Evolutionary conservation across 2,888 invertebrate genomes (phyloP), one percentile per base, ranked within the genome.

Genomic region (Latrodectus elegans): DNA sequence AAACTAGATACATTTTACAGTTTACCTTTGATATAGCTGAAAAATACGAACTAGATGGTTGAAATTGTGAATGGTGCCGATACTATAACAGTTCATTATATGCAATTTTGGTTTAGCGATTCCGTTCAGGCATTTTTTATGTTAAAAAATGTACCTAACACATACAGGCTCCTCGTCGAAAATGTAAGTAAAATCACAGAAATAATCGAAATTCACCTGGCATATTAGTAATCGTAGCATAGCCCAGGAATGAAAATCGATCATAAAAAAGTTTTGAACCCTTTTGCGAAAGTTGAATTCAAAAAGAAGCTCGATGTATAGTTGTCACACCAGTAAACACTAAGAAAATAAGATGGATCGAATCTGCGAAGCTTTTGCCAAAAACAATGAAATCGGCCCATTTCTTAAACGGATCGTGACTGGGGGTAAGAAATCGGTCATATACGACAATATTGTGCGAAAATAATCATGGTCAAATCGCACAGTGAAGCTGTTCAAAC

Each of bases 341-440:
- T 11, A 76, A 26, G n/a, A 76, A 76, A 26, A 76, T n/a, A 22
- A 53, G 55, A 55, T 53, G 22, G 8, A 55, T 53, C 53, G 53
- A 22, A 53, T 11, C 49, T 64, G 76, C 65, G 49, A 64, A 52
- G 6, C 76, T 49, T 60, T 71, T 26, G 10, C 1, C 71, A 71
- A 1, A 22, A 9, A 65, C 6, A 79, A 70, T 53, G 26, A 79
- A 53, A 79, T 73, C 53, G 67, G 64, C 26, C 83, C 75, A 55
- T 67, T 83, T 73, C 11, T 83, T 17, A 83, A 75, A 65, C 11
- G 67, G 60, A 38, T 83, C 51, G 38, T 83, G 22, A 75, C 75
- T 51, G 83, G 75, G 4, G 52, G 67, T 60, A 73, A 81, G 52
- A 73, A 65, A 73, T 72, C 12, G 81, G 52, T 81, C 38, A 55